Percentiles rank a stretch among this genome's conserved stretches.
Conservation (phyloP, 2,888 invertebrate genomes). For the Allophyes oxyacanthae region DNA sequence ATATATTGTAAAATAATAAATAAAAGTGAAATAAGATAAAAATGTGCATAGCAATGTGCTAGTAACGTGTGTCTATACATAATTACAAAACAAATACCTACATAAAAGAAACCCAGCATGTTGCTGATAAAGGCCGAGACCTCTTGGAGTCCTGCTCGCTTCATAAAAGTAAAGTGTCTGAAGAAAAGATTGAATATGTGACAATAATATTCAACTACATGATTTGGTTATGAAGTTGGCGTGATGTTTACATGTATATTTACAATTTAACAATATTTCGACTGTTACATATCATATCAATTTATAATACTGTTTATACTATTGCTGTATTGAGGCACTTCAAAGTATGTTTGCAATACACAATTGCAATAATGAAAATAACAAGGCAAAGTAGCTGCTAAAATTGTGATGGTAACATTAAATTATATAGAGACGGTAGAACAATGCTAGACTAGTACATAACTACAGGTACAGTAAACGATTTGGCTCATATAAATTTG, state of each 20-base stretch:
- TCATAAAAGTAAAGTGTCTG: not conserved
- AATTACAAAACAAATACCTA: conserved; percentile 21
- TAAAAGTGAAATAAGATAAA: conserved; percentile 20
- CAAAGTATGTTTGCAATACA: conserved; percentile 39
- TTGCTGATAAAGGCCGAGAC: conserved; percentile 3
- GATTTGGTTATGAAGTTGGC: conserved; percentile 29
- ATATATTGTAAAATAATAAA: conserved; percentile 9
- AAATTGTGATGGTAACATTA: conserved; percentile 37
- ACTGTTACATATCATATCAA: conserved; percentile 47
- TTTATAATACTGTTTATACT: conserved; percentile 52
- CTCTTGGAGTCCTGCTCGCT: not conserved
- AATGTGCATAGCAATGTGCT: conserved; percentile 25
- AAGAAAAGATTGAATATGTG: conserved; percentile 23
- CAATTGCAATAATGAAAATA: conserved; percentile 39
- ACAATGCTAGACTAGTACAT: conserved; percentile 37
- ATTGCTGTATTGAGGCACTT: conserved; percentile 59
- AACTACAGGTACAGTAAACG: conserved; percentile 32
- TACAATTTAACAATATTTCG: conserved; percentile 40
- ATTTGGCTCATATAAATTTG: conserved; percentile 55
- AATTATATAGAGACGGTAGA: conserved; percentile 27
- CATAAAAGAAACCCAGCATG: conserved; percentile 11
- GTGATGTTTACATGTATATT: conserved; percentile 35
- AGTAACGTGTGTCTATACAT: conserved; percentile 34
- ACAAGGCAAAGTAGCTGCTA: conserved; percentile 22
- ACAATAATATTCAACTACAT: conserved; percentile 38